phyloP scores from a whole-genome alignment of 1,140 invertebrate genomes.

The Coenobita brevimanus region DNA sequence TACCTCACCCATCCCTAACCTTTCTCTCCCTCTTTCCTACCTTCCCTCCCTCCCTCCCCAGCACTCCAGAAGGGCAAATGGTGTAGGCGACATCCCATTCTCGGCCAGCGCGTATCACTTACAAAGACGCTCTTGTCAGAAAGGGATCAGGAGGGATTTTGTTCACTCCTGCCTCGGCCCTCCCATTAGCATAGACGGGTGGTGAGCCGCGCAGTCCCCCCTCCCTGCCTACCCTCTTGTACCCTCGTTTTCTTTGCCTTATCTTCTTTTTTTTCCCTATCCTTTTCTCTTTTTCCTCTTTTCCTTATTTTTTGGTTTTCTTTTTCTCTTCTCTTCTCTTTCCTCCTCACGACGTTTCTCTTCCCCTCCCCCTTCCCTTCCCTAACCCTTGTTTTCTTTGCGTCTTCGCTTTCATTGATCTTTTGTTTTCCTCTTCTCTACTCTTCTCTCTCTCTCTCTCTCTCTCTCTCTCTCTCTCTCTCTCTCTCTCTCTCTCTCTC shows the following conservation, averaged over 20 bases:
- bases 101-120: slow-evolving; percentile 50
- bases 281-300: background rate
- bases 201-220: background rate
- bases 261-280: background rate
- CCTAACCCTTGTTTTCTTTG: background rate
- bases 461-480: background rate
- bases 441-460: slow-evolving; percentile 24
- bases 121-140: slow-evolving; percentile 57
- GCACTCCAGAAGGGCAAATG: slow-evolving; percentile 41
- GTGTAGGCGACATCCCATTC: slow-evolving; percentile 54
- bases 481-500: background rate
- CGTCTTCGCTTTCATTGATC: background rate
- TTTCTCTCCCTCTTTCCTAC: background rate
- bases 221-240: background rate
- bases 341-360: background rate
- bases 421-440: background rate
- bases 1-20: no score
- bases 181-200: slow-evolving; percentile 54
- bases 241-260: background rate
- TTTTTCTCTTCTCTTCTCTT: background rate
- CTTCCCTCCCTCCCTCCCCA: background rate
- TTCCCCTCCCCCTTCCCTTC: background rate
- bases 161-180: slow-evolving; percentile 21
- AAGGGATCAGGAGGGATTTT: slow-evolving; percentile 58
- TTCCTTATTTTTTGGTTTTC: background rate